A percentile compares a stretch with the other conserved stretches of the same genome.
Conservation (phyloP, 2,113 vertebrate species). For the Myrmecobius fasciatus region DNA sequence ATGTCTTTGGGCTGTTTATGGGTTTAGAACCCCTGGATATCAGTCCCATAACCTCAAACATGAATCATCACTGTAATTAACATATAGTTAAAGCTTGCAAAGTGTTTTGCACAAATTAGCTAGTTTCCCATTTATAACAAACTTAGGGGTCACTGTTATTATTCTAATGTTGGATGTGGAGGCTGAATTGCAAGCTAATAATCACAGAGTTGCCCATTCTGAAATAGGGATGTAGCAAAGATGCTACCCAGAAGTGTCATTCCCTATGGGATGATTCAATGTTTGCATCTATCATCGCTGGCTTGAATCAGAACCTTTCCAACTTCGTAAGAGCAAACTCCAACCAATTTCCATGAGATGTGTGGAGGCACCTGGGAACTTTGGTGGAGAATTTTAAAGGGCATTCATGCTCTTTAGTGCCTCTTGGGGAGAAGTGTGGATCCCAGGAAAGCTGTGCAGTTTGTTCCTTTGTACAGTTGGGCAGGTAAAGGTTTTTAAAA, state of each 20-base stretch:
- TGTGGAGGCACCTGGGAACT: background rate
- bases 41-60: background rate
- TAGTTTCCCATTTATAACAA: background rate
- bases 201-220: background rate
- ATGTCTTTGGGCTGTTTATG: background rate
- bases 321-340: background rate
- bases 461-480: background rate
- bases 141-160: background rate
- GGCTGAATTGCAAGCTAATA: background rate
- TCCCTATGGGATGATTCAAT: background rate
- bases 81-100: background rate
- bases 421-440: background rate
- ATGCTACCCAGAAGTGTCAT: background rate
- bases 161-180: background rate
- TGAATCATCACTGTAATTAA: background rate
- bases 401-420: background rate
- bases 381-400: background rate
- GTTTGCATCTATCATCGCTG: background rate
- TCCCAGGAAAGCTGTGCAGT: conserved; percentile 21
- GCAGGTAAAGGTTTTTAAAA: background rate
- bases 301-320: background rate
- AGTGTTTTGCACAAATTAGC: background rate
- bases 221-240: background rate
- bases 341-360: background rate
- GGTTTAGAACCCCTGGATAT: background rate